A percentile compares a stretch with the other conserved stretches of the same genome.
phyloP scores from a whole-genome alignment of 2,888 invertebrate genomes.

The Pyralis farinalis region DNA sequence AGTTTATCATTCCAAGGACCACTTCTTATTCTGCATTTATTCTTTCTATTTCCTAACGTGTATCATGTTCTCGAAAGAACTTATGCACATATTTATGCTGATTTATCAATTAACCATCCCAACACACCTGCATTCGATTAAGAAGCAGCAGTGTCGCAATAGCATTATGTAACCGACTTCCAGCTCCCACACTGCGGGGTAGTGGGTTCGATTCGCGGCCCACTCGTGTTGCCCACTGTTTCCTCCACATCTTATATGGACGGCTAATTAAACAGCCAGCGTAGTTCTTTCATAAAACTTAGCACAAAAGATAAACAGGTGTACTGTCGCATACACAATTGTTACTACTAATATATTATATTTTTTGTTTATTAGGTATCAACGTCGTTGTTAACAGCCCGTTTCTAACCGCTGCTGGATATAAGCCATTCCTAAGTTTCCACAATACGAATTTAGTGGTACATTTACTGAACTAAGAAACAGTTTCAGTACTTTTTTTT shows the following conservation, averaged over 20 bases:
- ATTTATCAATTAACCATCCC: neutral
- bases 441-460: too few species aligned
- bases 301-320: slow-evolving; percentile 24
- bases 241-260: slow-evolving; percentile 41
- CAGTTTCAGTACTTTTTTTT: too few species aligned
- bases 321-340: neutral
- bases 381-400: too few species aligned
- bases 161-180: slow-evolving; percentile 49
- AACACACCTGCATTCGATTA: neutral
- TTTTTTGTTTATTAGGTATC: too few species aligned
- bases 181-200: slow-evolving; percentile 41
- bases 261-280: slow-evolving; percentile 27
- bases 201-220: slow-evolving; percentile 45
- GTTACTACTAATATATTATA: neutral
- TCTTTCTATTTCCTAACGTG: too few species aligned
- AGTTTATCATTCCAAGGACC: too few species aligned
- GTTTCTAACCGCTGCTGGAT: too few species aligned
- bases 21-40: too few species aligned
- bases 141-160: slow-evolving; percentile 5
- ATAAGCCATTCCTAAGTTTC: too few species aligned
- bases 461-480: too few species aligned
- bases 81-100: too few species aligned
- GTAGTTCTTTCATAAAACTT: slow-evolving; percentile 34
- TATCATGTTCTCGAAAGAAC: too few species aligned
- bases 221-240: slow-evolving; percentile 47